These are phyloP conservation scores for Drosophila dunni DNA, from an alignment of 1,140 invertebrate species.

Conservation along the genomic window DNA sequence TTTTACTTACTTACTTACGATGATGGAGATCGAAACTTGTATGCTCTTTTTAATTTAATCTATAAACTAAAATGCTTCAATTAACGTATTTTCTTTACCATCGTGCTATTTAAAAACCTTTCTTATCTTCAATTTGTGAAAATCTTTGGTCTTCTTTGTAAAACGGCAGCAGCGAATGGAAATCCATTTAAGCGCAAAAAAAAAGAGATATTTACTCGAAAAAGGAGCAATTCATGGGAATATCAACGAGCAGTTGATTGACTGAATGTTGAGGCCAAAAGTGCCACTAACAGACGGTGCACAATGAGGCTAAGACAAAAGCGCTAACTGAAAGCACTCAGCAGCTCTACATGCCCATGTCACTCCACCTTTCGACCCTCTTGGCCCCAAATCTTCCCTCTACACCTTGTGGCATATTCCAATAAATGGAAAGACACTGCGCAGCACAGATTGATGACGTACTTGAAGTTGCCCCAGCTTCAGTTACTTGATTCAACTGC, in stretches of 20 bases:
- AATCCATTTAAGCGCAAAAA: constrained; percentile 38
- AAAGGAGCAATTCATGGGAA: constrained; percentile 49
- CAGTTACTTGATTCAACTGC: constrained; percentile 53
- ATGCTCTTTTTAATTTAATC: no score
- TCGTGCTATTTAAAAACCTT: no score
- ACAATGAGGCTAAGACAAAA: constrained; percentile 72
- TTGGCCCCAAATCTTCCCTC: constrained; percentile 6
- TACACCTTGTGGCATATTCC: neutral
- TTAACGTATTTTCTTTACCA: no score
- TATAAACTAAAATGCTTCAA: no score
- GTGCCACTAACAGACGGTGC: constrained; percentile 72
- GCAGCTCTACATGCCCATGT: constrained; percentile 11
- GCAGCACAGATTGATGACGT: constrained; percentile 75
- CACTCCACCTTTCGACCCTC: neutral
- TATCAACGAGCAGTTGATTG: constrained; percentile 68
- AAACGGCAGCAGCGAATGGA: neutral
- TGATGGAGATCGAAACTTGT: no score
- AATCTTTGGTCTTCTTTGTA: no score
- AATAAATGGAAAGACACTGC: constrained; percentile 66
- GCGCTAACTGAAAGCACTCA: constrained; percentile 71
- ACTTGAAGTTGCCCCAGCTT: constrained; percentile 57
- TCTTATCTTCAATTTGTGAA: no score
- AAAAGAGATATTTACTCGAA: constrained; percentile 15
- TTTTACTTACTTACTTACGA: no score
- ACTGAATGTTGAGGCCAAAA: constrained; percentile 57